Evolutionary conservation across 2,888 invertebrate genomes (phyloP).

Genomic region (Brachyopa scutellaris): DNA sequence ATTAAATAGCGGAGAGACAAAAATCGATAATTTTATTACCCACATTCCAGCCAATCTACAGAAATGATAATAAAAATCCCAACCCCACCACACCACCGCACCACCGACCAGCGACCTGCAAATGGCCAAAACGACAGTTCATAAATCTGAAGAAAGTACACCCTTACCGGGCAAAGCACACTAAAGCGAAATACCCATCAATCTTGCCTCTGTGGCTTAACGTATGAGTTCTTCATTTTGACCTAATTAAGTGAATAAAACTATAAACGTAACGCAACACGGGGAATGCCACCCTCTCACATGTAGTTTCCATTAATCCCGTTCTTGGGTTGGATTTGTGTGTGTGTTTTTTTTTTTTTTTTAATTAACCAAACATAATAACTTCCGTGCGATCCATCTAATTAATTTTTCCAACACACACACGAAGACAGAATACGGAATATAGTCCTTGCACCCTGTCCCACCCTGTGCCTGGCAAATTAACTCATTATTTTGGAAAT

Average conservation of each 20-base stretch:
- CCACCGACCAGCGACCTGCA: not conserved
- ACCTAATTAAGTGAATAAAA: conserved; percentile 38
- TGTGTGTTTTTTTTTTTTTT: conserved; percentile 23
- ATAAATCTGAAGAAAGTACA: not conserved
- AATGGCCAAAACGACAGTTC: conserved; percentile 2
- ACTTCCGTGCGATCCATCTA: conserved; percentile 58
- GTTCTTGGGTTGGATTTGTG: no score
- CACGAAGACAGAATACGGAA: conserved; percentile 26
- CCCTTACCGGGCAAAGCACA: not conserved
- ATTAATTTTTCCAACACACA: conserved; percentile 57
- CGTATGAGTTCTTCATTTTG: conserved; percentile 37
- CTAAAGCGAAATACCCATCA: conserved; percentile 27
- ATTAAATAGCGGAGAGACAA: no score
- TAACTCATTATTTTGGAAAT: conserved; percentile 66
- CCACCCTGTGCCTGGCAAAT: conserved; percentile 30
- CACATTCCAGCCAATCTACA: no score
- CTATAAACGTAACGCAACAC: conserved; percentile 7
- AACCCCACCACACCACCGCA: no score
- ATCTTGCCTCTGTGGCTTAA: conserved; percentile 17
- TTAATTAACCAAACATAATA: conserved; percentile 62
- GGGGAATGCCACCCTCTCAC: not conserved
- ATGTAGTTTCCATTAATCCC: not conserved
- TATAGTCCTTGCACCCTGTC: not conserved
- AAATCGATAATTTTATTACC: no score
- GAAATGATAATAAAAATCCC: no score